These are phyloP conservation scores for Oppia nitens DNA, from an alignment of 1,140 invertebrate genomes.

Conservation along the genomic window DNA sequence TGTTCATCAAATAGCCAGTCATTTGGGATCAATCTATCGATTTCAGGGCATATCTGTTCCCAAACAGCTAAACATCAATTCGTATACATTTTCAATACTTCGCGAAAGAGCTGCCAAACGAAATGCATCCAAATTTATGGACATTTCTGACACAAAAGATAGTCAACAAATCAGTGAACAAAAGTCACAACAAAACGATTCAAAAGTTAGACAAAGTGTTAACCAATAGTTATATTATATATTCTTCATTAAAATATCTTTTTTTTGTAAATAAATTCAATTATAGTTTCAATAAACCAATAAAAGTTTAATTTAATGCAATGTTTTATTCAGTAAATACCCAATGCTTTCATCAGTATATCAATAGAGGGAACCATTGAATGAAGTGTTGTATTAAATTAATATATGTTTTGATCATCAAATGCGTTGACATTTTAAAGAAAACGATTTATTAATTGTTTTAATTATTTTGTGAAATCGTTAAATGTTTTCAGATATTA, in stretches of 20 bases:
- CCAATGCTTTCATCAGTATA: no score
- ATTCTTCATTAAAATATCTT: neutral
- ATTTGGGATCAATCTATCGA: conserved; percentile 48
- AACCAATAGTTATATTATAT: neutral
- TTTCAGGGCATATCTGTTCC: conserved; percentile 80
- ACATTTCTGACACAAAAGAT: neutral
- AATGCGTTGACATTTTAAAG: no score
- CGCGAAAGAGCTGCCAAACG: conserved; percentile 19
- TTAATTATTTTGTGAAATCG: no score
- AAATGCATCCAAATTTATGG: conserved; percentile 9
- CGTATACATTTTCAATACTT: conserved; percentile 17
- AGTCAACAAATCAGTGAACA: neutral
- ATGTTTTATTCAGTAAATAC: neutral
- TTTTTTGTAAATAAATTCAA: neutral
- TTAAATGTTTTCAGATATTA: neutral
- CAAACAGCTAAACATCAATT: conserved; percentile 38
- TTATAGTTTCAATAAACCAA: neutral
- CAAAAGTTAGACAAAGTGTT: neutral
- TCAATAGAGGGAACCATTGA: no score
- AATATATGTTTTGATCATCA: no score
- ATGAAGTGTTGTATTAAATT: no score
- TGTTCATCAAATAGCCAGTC: conserved; percentile 36
- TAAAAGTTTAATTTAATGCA: neutral
- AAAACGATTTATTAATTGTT: no score
- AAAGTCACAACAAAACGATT: no score